Percentiles rank a stretch among this genome's conserved stretches.
Conservation (phyloP, 1,140 invertebrate species). For the Limonius californicus region DNA sequence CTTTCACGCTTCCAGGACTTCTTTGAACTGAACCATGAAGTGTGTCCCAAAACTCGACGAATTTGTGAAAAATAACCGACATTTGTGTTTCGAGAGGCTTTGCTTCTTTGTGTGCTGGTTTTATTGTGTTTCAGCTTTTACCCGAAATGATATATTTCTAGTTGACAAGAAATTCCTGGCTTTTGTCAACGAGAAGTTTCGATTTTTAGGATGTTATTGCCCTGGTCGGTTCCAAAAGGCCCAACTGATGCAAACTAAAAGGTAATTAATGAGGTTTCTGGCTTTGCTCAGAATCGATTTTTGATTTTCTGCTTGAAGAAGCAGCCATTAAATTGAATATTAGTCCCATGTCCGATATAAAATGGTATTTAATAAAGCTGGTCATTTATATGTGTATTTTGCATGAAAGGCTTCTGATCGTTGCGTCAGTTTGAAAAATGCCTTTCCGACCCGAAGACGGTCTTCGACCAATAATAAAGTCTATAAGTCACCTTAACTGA, state of each 20-base stretch:
- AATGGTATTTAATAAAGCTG: not conserved
- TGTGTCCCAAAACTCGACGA: conserved; percentile 25
- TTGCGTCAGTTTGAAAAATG: not conserved
- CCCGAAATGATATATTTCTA: conserved; percentile 11
- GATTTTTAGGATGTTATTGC: not conserved
- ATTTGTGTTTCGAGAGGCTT: conserved; percentile 26
- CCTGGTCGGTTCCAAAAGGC: no score
- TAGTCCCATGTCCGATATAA: no score
- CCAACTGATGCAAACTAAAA: no score
- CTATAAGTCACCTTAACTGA: not conserved
- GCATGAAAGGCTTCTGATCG: not conserved
- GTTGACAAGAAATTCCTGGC: conserved; percentile 11
- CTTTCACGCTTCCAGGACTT: conserved; percentile 21
- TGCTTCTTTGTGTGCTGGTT: conserved; percentile 6
- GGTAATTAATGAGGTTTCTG: no score
- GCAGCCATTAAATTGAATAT: no score
- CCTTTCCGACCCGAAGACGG: no score
- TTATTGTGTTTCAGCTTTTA: conserved; percentile 14
- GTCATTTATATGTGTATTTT: not conserved
- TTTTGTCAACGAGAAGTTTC: not conserved
- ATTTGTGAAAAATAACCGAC: conserved; percentile 31
- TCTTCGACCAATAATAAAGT: not conserved
- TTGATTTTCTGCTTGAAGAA: no score
- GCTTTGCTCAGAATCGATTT: no score
- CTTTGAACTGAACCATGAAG: conserved; percentile 21